Percentiles rank a stretch among this genome's conserved stretches.
Conservation (phyloP, 2,888 invertebrate species). For the Drosophila histrio region DNA sequence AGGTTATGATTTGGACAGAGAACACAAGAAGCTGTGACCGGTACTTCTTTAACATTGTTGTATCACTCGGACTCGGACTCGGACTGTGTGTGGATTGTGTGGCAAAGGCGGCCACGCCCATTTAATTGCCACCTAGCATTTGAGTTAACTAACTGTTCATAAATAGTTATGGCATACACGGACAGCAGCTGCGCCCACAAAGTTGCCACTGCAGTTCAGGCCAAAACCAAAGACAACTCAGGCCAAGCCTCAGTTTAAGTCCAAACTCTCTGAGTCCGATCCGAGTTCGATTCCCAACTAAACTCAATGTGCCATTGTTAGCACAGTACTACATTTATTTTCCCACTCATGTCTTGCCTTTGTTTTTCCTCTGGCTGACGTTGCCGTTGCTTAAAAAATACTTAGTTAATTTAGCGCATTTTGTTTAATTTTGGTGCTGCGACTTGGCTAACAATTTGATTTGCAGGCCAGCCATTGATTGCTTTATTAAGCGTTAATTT, state of each 20-base stretch:
- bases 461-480: conserved; percentile 71
- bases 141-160: conserved; percentile 80
- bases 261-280: conserved; percentile 16
- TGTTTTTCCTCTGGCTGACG: conserved; percentile 38
- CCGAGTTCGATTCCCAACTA: conserved; percentile 17
- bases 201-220: conserved; percentile 55
- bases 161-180: conserved; percentile 81
- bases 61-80: conserved; percentile 18
- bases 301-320: conserved; percentile 69
- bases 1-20: conserved; percentile 65
- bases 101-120: conserved; percentile 62
- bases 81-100: conserved; percentile 19
- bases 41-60: conserved; percentile 18
- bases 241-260: conserved; percentile 37
- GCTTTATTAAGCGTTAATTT: conserved; percentile 79
- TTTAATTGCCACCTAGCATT: conserved; percentile 80
- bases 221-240: conserved; percentile 22
- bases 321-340: conserved; percentile 72
- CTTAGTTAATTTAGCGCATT: conserved; percentile 77
- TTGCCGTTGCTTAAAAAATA: conserved; percentile 38
- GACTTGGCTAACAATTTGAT: conserved; percentile 71
- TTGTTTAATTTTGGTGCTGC: conserved; percentile 67
- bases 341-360: conserved; percentile 66
- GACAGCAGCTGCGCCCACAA: conserved; percentile 78
- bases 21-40: conserved; percentile 50